Conservation (phyloP, 1,140 invertebrate genomes). For the Calliopsis andreniformis region DNA sequence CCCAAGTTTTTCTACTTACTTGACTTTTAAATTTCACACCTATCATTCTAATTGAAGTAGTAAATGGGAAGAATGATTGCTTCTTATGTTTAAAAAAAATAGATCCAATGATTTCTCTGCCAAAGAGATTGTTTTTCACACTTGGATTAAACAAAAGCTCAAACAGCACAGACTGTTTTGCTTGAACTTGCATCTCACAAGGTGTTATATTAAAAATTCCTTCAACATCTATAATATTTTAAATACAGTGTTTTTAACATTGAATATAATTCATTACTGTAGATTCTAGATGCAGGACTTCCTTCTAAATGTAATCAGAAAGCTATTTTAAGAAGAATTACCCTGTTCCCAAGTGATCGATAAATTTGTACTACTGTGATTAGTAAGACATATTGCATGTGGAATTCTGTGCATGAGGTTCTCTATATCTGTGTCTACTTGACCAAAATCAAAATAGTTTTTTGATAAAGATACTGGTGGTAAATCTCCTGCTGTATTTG, state of each 20-base stretch:
- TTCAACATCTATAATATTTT: conserved; percentile 60
- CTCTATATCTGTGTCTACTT: conserved; percentile 29
- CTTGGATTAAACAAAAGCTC: conserved; percentile 69
- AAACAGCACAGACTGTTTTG: conserved; percentile 60
- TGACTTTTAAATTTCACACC: too few relatives aligned
- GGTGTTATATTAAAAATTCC: conserved; percentile 65
- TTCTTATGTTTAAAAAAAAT: conserved; percentile 31
- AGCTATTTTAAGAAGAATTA: conserved; percentile 32
- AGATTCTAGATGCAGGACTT: too few relatives aligned
- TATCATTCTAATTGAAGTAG: conserved; percentile 59
- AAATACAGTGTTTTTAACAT: too few relatives aligned
- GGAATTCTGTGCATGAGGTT: conserved; percentile 41
- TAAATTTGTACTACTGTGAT: conserved; percentile 60
- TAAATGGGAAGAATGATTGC: conserved; percentile 43
- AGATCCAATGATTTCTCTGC: conserved; percentile 54
- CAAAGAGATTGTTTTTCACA: conserved; percentile 52
- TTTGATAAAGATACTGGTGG: conserved; percentile 64
- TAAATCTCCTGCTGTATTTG: conserved; percentile 29
- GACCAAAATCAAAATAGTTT: conserved; percentile 68
- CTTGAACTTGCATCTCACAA: conserved; percentile 29
- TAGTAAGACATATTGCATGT: conserved; percentile 65
- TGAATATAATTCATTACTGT: too few relatives aligned
- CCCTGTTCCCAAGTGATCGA: conserved; percentile 66
- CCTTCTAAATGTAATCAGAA: too few relatives aligned
- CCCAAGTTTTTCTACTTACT: neutral